Evolutionary conservation across 2,888 invertebrate genomes (phyloP).

Genomic region (Prenolepis imparis): DNA sequence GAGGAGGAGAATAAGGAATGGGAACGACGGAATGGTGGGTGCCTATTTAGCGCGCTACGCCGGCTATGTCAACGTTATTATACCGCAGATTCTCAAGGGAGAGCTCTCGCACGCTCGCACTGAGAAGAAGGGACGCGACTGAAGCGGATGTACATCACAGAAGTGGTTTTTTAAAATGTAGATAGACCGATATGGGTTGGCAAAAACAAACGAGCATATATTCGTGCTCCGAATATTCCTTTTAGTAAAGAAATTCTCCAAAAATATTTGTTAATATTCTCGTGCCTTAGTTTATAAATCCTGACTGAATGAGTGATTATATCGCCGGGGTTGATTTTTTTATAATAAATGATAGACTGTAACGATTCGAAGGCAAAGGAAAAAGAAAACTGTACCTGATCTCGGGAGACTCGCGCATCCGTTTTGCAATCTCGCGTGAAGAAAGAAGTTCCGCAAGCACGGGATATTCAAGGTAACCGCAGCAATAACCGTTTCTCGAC

Average conservation of each 20-base stretch:
- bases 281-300: background rate
- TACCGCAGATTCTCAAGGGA: slow-evolving; percentile 82
- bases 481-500: slow-evolving; percentile 72
- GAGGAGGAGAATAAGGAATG: slow-evolving; percentile 59
- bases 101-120: slow-evolving; percentile 61
- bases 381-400: slow-evolving; percentile 53
- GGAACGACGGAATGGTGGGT: slow-evolving; percentile 69
- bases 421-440: slow-evolving; percentile 64
- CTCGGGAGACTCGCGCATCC: slow-evolving; percentile 63
- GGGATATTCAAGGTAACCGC: slow-evolving; percentile 72
- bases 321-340: slow-evolving; percentile 9
- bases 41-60: slow-evolving; percentile 79
- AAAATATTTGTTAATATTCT: background rate
- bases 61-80: slow-evolving; percentile 84
- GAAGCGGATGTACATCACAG: slow-evolving; percentile 78
- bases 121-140: slow-evolving; percentile 60
- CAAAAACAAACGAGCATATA: background rate
- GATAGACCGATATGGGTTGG: slow-evolving; percentile 71
- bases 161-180: slow-evolving; percentile 83
- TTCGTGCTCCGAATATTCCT: background rate
- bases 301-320: background rate
- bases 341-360: slow-evolving; percentile 62
- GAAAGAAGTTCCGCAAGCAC: slow-evolving; percentile 59
- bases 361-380: slow-evolving; percentile 58
- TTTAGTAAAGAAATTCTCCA: background rate